These are phyloP conservation scores for Sitobion miscanthi DNA, from an alignment of 1,140 invertebrate species.

Conservation along the genomic window DNA sequence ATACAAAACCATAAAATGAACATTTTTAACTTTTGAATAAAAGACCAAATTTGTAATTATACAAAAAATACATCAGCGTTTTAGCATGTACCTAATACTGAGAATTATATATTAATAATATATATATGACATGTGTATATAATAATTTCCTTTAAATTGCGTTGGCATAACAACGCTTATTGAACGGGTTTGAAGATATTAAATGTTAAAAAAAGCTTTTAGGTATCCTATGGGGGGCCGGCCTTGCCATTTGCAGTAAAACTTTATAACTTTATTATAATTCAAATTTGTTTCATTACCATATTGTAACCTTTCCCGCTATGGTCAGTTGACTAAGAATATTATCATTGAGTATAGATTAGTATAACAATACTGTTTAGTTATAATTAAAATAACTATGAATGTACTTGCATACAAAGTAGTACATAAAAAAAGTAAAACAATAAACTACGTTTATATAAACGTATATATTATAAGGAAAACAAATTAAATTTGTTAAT, in stretches of 20 bases:
- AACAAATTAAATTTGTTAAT: background rate
- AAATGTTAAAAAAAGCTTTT: conserved; percentile 1
- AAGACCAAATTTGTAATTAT: background rate
- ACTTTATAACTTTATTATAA: background rate
- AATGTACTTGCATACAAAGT: too few relatives aligned
- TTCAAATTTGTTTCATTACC: background rate
- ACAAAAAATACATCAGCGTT: background rate
- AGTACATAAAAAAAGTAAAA: too few relatives aligned
- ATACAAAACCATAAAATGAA: background rate
- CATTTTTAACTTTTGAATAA: background rate
- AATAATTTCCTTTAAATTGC: background rate
- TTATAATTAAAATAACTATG: background rate
- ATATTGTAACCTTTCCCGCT: background rate
- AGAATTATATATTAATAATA: background rate
- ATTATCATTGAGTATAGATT: background rate
- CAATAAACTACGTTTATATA: too few relatives aligned
- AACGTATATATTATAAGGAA: background rate
- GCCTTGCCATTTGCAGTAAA: background rate
- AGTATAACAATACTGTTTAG: background rate
- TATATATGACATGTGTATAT: background rate
- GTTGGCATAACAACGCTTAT: background rate
- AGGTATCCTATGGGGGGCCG: background rate
- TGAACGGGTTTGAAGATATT: background rate
- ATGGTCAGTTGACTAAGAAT: background rate
- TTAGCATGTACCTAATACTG: background rate